Evolutionary conservation across 2,888 invertebrate species (phyloP).

Genomic region (Euspilapteryx auroguttella): DNA sequence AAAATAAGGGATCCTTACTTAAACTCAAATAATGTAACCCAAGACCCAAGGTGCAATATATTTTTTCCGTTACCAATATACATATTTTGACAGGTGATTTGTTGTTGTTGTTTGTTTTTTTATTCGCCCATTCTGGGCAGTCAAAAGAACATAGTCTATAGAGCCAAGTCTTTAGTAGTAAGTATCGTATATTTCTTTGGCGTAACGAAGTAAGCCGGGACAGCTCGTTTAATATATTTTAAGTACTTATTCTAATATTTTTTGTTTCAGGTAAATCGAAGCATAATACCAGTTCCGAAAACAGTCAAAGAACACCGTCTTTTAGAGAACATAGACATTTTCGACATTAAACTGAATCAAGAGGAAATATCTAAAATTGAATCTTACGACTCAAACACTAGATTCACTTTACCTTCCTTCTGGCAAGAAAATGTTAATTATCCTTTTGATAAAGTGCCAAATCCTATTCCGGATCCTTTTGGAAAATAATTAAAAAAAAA

Average conservation of each 20-base stretch:
- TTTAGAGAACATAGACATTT: conserved; percentile 32
- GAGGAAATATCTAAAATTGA: conserved; percentile 25
- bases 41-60: too few species aligned
- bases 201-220: too few species aligned
- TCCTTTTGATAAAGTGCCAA: conserved; percentile 32
- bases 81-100: too few species aligned
- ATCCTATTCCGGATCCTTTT: conserved; percentile 26
- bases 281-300: conserved; percentile 35
- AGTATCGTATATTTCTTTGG: too few species aligned
- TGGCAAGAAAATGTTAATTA: too few species aligned
- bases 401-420: conserved; percentile 33
- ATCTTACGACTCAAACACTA: conserved; percentile 15
- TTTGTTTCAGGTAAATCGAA: conserved; percentile 31
- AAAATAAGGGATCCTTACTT: too few species aligned
- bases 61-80: too few species aligned
- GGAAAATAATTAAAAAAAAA: conserved; percentile 1
- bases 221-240: neutral
- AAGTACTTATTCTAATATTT: neutral
- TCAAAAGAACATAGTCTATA: too few species aligned
- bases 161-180: too few species aligned
- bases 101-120: too few species aligned
- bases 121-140: too few species aligned
- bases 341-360: conserved; percentile 28
- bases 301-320: conserved; percentile 22
- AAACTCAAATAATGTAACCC: too few species aligned